Percentiles rank a stretch among this genome's conserved stretches.
Conservation (phyloP, 2,797 vertebrate species). For the Hydrophis major region DNA sequence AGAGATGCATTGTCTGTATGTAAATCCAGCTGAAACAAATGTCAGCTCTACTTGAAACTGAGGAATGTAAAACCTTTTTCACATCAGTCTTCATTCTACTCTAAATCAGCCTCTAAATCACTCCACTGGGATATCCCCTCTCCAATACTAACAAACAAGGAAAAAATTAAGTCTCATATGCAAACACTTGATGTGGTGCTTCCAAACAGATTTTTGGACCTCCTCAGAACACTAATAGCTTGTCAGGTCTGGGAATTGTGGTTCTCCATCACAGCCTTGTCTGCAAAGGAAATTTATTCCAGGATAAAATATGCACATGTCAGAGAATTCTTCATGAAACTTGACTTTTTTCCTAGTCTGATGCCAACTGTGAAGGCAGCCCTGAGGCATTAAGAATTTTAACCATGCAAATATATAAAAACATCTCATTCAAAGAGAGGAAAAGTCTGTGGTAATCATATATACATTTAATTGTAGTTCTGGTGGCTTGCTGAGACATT, state of each 20-base stretch:
- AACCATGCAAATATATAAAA: conserved; percentile 8
- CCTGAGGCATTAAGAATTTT: conserved; percentile 3
- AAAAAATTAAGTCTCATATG: neutral
- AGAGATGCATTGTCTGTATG: neutral
- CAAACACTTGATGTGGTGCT: fast-evolving
- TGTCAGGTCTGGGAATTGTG: conserved; percentile 22
- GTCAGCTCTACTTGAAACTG: conserved; percentile 26
- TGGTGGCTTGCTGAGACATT: neutral
- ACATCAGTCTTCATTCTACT: neutral
- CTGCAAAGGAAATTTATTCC: conserved; percentile 19
- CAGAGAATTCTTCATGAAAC: neutral
- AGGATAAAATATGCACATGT: neutral
- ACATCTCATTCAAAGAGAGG: neutral
- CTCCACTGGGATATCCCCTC: neutral
- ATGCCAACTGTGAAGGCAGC: neutral
- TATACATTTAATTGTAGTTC: neutral
- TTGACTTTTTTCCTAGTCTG: neutral
- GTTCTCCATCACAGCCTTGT: neutral
- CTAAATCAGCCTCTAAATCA: neutral
- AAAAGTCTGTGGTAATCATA: neutral
- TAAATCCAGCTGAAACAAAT: neutral
- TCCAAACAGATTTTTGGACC: neutral
- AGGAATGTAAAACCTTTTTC: conserved; percentile 2
- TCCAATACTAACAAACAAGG: neutral
- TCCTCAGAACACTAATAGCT: conserved; percentile 25